phyloP scores from a whole-genome alignment of 2,113 vertebrate species.

The Erythrolamprus reginae region DNA sequence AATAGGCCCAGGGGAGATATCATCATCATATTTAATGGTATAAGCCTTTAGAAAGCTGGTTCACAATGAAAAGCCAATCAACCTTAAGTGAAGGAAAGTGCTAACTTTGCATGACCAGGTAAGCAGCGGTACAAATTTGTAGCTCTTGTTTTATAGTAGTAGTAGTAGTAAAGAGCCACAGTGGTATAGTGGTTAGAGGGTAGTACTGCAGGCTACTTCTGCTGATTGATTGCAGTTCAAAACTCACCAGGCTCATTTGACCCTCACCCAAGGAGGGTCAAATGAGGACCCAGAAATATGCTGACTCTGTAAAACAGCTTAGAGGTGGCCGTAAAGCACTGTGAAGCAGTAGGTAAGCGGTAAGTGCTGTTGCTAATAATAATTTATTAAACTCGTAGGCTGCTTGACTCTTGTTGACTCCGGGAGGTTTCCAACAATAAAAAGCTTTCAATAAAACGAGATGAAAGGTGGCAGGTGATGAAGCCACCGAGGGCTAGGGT shows the following conservation, averaged over 20 bases:
- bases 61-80: not conserved
- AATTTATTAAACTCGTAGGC: not conserved
- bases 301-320: no score
- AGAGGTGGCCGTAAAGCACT: no score
- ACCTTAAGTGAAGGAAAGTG: not conserved
- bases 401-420: not conserved
- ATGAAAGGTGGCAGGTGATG: not conserved
- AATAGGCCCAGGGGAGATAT: no score
- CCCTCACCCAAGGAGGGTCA: no score
- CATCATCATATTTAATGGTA: no score
- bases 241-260: no score
- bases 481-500: not conserved
- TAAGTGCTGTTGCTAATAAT: not conserved
- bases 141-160: not conserved
- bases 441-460: not conserved
- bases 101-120: not conserved
- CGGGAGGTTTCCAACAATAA: not conserved
- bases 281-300: no score
- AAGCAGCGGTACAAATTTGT: not conserved
- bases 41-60: not conserved
- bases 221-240: no score
- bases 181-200: no score
- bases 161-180: not conserved
- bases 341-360: no score
- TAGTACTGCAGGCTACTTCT: no score